Evolutionary conservation across 1,140 invertebrate species (phyloP).

Genomic region (Condylostylus longicornis): DNA sequence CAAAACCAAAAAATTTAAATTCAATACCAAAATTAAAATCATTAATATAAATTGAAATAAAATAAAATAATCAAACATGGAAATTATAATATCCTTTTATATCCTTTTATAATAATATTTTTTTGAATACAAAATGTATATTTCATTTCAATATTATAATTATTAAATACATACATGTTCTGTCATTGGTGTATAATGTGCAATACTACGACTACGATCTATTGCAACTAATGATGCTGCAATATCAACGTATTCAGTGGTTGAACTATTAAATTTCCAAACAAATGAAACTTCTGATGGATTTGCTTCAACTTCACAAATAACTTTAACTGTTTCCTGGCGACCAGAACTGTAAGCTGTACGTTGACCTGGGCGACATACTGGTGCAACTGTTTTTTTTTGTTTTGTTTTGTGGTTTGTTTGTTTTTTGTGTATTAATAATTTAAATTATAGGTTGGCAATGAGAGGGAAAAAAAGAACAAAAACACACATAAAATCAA

Average conservation of each 20-base stretch:
- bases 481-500: not conserved
- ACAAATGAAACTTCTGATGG: slow-evolving; percentile 52
- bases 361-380: slow-evolving; percentile 49
- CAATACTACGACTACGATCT: slow-evolving; percentile 45
- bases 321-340: slow-evolving; percentile 57
- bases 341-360: slow-evolving; percentile 59
- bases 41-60: too few relatives aligned
- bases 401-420: too few relatives aligned
- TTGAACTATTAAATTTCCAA: slow-evolving; percentile 66
- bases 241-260: slow-evolving; percentile 48
- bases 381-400: slow-evolving; percentile 55
- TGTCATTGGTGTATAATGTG: slow-evolving; percentile 50
- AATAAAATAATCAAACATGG: too few relatives aligned
- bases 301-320: slow-evolving; percentile 74
- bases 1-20: too few relatives aligned
- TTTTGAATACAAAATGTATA: too few relatives aligned
- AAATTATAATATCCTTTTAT: too few relatives aligned
- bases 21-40: too few relatives aligned
- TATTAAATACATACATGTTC: slow-evolving; percentile 37
- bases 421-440: too few relatives aligned
- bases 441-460: too few relatives aligned
- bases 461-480: not conserved
- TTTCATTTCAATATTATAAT: too few relatives aligned
- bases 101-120: too few relatives aligned
- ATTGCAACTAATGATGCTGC: slow-evolving; percentile 40